Base-by-base conservation (phyloP, 2,888 invertebrate genomes). In the Drosophila borborema region DNA sequence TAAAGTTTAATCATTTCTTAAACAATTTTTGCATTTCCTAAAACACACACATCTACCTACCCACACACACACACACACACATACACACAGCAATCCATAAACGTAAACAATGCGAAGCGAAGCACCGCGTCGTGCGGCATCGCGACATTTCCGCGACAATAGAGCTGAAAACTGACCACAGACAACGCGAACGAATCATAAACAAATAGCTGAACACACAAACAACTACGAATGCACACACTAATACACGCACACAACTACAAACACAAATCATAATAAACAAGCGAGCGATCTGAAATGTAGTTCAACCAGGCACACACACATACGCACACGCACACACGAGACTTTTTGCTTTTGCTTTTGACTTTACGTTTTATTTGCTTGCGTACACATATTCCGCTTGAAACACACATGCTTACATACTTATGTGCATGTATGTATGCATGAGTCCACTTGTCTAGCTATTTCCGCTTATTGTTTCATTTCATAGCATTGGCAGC, bases 131-230 rank as follows among this genome's bases (percentile, higher is more conserved):
- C 31, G n/a, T 9, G 10, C 49, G 49, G 41, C 58, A 64, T 46
- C 41, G 58, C 58, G 70, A 70, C 68, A 55, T 68, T 68, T 60
- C 46, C 41, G n/a, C 54, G 64, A 59, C 71, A 66, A 66, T 62
- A 64, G 45, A 64, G 53, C 61, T 55, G 31, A 55, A 55, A 66
- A 74, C 74, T 77, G 77, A 78, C 77, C 77, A 74, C n/a, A 14
- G 74, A 54, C 77, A 77, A 71, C 53, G 63, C 64, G 45, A 71
- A 46, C 46, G 49, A 9, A 51, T 28, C 49, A 59, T 77, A 70
- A 77, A 56, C 73, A 73, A 70, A 73, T 67, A 69, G 58, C 61
- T n/a, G 58, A 54, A 43, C 16, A 34, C 61, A 38, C 59, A 67
- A 16, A 54, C 61, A 55, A 34, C 59, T 41, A 43, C 38, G 54